These are phyloP conservation scores for Penaeus chinensis DNA, from an alignment of 1,140 invertebrate genomes.

Conservation along the genomic window DNA sequence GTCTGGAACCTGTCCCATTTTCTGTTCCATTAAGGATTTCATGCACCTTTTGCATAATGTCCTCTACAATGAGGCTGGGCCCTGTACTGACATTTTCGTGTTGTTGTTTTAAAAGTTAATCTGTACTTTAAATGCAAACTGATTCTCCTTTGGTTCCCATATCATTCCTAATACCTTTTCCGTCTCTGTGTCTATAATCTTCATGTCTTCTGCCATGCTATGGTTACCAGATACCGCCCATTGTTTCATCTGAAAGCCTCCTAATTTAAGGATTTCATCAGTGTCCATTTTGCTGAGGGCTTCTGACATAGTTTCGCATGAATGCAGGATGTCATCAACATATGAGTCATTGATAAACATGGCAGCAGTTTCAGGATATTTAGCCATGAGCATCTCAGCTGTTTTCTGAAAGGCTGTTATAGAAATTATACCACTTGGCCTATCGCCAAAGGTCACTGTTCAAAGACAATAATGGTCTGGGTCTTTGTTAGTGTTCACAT, in stretches of 20 bases:
- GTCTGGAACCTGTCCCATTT: too few species aligned
- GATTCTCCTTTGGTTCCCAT: constrained; percentile 33
- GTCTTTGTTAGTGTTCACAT: not conserved
- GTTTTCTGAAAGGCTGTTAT: constrained; percentile 21
- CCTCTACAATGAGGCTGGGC: not conserved
- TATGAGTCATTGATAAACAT: not conserved
- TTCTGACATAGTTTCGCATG: not conserved
- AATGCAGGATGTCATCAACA: constrained; percentile 28
- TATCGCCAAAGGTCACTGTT: constrained; percentile 38
- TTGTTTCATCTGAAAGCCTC: constrained; percentile 35
- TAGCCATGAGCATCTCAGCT: constrained; percentile 4
- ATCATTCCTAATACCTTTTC: constrained; percentile 37
- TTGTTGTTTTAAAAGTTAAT: not conserved
- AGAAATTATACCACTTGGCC: constrained; percentile 28
- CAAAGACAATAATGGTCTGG: constrained; percentile 20
- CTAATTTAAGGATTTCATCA: not conserved
- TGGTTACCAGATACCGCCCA: constrained; percentile 17
- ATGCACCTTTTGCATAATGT: not conserved
- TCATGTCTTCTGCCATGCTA: not conserved
- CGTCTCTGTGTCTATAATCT: not conserved
- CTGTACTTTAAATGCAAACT: constrained; percentile 27
- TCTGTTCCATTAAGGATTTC: too few species aligned
- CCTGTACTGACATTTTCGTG: not conserved
- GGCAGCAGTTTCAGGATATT: constrained; percentile 1
- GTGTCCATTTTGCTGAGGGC: not conserved